Percentiles rank a stretch among this genome's conserved stretches.
Evolutionary conservation across 2,888 invertebrate genomes (phyloP).

Genomic region (Drosophila formosana): DNA sequence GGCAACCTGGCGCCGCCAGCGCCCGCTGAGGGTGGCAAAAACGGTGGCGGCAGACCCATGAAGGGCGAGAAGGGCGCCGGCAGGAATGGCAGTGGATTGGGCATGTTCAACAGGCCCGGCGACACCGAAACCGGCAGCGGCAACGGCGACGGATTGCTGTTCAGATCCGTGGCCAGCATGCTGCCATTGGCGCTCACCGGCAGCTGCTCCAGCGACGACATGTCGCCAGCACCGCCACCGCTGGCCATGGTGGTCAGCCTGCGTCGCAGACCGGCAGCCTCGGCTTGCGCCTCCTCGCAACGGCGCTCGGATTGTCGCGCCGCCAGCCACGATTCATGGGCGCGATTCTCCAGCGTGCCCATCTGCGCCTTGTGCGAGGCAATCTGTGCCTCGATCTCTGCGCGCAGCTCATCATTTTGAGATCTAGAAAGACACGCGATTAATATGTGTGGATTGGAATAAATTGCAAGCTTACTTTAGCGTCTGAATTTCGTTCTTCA

Average conservation of each 20-base stretch:
- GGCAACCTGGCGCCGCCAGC: conserved; percentile 87
- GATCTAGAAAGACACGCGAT: conserved; percentile 79
- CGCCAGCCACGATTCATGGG: conserved; percentile 94
- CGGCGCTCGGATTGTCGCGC: conserved; percentile 93
- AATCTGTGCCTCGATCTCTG: conserved; percentile 95
- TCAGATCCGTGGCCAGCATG: conserved; percentile 54
- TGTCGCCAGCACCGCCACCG: conserved; percentile 48
- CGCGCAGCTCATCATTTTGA: conserved; percentile 88
- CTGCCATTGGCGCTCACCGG: conserved; percentile 51
- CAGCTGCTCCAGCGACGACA: conserved; percentile 29
- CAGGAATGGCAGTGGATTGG: conserved; percentile 87
- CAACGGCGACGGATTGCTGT: conserved; percentile 82
- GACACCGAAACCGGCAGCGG: conserved; percentile 85
- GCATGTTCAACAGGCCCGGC: conserved; percentile 82
- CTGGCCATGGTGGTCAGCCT: conserved; percentile 85
- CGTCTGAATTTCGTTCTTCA: conserved; percentile 92
- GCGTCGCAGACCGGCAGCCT: conserved; percentile 89
- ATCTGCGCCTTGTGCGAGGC: conserved; percentile 89
- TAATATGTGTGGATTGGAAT: neutral
- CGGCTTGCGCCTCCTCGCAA: conserved; percentile 92
- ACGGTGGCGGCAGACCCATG: conserved; percentile 87
- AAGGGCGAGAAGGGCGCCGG: conserved; percentile 88
- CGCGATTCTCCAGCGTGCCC: conserved; percentile 92
- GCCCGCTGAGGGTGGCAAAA: conserved; percentile 85
- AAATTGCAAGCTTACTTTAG: conserved; percentile 88